phyloP scores from a whole-genome alignment of 2,888 invertebrate genomes.

The Cephus rjabovi region DNA sequence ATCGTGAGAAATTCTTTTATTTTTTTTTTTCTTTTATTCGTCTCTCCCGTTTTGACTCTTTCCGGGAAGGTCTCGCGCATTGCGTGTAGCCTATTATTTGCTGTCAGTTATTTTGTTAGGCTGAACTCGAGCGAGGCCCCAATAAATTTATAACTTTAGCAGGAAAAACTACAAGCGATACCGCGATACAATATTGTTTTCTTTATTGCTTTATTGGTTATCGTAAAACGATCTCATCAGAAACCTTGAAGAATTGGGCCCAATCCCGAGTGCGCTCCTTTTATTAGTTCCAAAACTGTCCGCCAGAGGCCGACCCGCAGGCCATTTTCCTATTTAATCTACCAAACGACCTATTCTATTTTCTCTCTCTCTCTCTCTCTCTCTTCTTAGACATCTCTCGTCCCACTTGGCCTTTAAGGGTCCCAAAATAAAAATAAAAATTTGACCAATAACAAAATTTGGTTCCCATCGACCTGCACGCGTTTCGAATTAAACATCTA shows the following conservation, averaged over 20 bases:
- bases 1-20: too few relatives aligned
- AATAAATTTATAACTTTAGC: conserved; percentile 2
- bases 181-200: conserved; percentile 3
- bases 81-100: background rate
- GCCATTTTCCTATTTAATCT: too few relatives aligned
- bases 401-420: conserved; percentile 23
- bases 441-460: too few relatives aligned
- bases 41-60: background rate
- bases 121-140: background rate
- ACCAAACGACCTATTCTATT: background rate
- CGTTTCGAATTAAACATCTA: too few relatives aligned
- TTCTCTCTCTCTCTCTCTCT: background rate
- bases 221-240: conserved; percentile 17
- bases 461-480: too few relatives aligned
- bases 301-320: too few relatives aligned
- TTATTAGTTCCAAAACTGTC: background rate
- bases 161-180: conserved; percentile 2
- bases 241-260: background rate
- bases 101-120: background rate
- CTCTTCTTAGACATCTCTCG: conserved; percentile 7
- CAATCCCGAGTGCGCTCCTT: too few relatives aligned
- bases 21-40: too few relatives aligned
- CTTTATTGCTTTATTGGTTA: conserved; percentile 11
- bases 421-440: background rate
- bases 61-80: background rate